Percentiles rank a stretch among this genome's conserved stretches.
These are phyloP conservation scores for Amniataba percoides DNA, from an alignment of 2,797 vertebrate species.

Conservation along the genomic window DNA sequence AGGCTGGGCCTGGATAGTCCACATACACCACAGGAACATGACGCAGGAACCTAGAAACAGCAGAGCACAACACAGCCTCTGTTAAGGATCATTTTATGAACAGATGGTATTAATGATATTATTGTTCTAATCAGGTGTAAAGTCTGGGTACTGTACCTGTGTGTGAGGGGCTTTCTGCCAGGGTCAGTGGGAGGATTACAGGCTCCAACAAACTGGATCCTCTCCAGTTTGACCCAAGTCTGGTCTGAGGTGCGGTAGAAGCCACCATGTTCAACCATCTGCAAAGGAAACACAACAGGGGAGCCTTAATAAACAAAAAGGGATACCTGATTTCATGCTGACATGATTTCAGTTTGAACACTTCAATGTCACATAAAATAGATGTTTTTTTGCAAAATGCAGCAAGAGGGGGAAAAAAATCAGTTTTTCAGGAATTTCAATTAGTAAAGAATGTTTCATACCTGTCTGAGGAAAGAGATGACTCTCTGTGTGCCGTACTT, in stretches of 20 bases:
- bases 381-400: not conserved
- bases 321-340: not conserved
- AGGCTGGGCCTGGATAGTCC: slow-evolving; percentile 98
- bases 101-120: not conserved
- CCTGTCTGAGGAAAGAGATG: slow-evolving; percentile 99
- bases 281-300: not conserved
- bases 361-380: not conserved
- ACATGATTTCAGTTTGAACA: not conserved
- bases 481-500: slow-evolving; percentile 98
- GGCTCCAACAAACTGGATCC: slow-evolving; percentile 99
- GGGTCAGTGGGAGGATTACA: slow-evolving; percentile 99
- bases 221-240: slow-evolving; percentile 98
- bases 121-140: not conserved
- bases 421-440: too few species aligned
- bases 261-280: slow-evolving; percentile 99
- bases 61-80: not conserved
- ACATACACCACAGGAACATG: slow-evolving; percentile 99
- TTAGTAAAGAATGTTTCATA: slow-evolving; percentile 48
- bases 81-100: not conserved
- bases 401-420: too few species aligned
- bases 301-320: not conserved
- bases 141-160: slow-evolving; percentile 85
- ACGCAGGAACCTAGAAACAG: slow-evolving; percentile 90
- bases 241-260: slow-evolving; percentile 99
- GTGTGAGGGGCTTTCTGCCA: slow-evolving; percentile 96